Conservation (phyloP, 2,888 invertebrate genomes). For the Sipha maydis region DNA sequence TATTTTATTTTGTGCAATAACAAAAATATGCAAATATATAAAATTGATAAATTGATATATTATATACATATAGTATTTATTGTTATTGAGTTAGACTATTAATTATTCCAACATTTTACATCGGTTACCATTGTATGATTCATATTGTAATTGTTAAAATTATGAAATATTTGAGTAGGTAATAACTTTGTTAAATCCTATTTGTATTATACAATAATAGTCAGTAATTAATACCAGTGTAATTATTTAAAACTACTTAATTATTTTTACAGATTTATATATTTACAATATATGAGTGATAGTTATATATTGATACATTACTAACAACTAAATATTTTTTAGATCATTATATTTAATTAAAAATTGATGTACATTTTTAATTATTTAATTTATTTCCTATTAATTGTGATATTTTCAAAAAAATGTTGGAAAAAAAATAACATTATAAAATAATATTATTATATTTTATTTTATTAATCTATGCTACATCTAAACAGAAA, state of each 20-base stretch:
- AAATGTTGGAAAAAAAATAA: not conserved
- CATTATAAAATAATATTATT: too few relatives aligned
- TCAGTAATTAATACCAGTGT: slow-evolving; percentile 6
- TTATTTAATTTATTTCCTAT: slow-evolving; percentile 19
- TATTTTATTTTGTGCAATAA: slow-evolving; percentile 14
- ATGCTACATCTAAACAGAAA: too few relatives aligned
- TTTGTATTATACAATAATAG: slow-evolving; percentile 30
- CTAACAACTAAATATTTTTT: slow-evolving; percentile 44
- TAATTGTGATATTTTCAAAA: not conserved
- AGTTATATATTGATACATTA: slow-evolving; percentile 21
- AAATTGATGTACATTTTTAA: not conserved
- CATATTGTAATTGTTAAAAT: slow-evolving; percentile 27
- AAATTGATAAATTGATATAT: not conserved
- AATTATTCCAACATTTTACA: slow-evolving; percentile 1
- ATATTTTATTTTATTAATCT: too few relatives aligned
- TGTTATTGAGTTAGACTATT: slow-evolving; percentile 3
- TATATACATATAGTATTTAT: slow-evolving; percentile 5
- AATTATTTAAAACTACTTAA: slow-evolving; percentile 19
- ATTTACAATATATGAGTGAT: slow-evolving; percentile 28
- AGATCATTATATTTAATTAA: slow-evolving; percentile 48
- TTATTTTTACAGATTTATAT: slow-evolving; percentile 31
- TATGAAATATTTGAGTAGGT: slow-evolving; percentile 17
- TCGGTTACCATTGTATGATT: slow-evolving; percentile 19
- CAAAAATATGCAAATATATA: not conserved
- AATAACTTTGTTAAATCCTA: slow-evolving; percentile 24